phyloP scores from a whole-genome alignment of 2,113 vertebrate species.

The Pomatostomus ruficeps region DNA sequence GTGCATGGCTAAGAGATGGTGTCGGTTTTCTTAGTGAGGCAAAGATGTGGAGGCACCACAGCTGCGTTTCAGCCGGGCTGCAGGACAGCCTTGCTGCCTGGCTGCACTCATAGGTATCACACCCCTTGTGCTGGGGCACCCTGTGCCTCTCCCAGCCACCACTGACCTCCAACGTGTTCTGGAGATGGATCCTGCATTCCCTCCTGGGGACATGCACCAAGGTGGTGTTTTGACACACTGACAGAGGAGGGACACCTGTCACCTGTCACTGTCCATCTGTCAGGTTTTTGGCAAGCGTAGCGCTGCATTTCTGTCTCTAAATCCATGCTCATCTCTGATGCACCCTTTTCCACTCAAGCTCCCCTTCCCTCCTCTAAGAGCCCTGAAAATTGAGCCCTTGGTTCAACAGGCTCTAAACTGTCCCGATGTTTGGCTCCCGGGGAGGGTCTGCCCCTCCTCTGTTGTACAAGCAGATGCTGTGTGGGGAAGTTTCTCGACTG shows the following conservation, averaged over 20 bases:
- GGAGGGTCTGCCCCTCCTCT: neutral
- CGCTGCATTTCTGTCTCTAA: neutral
- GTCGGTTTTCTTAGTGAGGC: neutral
- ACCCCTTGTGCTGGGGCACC: accelerated
- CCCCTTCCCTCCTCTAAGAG: neutral
- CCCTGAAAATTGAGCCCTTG: neutral
- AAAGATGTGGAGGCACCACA: accelerated
- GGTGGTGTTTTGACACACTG: neutral
- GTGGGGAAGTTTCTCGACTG: neutral
- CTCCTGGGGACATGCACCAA: neutral
- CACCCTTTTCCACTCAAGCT: neutral
- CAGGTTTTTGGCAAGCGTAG: neutral
- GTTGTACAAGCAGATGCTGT: neutral
- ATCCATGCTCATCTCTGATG: neutral
- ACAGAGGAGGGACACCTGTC: neutral
- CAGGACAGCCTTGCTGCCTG: neutral
- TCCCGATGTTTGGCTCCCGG: neutral
- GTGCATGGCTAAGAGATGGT: neutral
- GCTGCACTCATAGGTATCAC: accelerated
- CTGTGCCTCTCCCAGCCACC: neutral
- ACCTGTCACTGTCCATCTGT: no score
- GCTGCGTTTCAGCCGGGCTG: neutral
- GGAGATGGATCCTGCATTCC: neutral
- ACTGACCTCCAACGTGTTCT: accelerated
- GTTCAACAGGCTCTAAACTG: neutral